Percentiles rank a stretch among this genome's conserved stretches.
Conservation (phyloP, 2,888 invertebrate species). For the Ornithoptera alexandrae region DNA sequence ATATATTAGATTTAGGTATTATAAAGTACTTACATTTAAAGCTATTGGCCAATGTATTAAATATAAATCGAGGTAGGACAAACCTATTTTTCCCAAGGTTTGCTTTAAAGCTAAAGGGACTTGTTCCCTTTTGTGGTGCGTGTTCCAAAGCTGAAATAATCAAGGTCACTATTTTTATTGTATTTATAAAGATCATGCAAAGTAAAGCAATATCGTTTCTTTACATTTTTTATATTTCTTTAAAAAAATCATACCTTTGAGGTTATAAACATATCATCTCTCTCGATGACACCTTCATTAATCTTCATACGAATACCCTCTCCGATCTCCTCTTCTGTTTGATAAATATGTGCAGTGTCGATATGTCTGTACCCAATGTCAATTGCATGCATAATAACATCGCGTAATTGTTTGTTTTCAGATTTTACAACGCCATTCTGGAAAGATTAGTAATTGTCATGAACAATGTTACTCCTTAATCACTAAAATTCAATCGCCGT, state of each 20-base stretch:
- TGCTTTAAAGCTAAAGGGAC: conserved; percentile 82
- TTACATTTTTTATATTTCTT: neutral
- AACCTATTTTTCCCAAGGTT: conserved; percentile 81
- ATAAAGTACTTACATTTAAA: conserved; percentile 66
- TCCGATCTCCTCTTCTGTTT: conserved; percentile 72
- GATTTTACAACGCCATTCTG: conserved; percentile 48
- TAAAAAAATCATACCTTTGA: conserved; percentile 67
- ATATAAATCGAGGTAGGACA: conserved; percentile 88
- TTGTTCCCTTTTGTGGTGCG: conserved; percentile 81
- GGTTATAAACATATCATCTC: conserved; percentile 76
- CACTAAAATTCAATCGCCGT: neutral
- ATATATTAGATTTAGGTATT: neutral
- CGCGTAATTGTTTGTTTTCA: conserved; percentile 45
- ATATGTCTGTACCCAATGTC: conserved; percentile 75
- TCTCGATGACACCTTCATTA: conserved; percentile 57
- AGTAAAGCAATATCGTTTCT: neutral
- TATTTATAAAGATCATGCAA: neutral
- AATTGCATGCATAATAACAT: conserved; percentile 65
- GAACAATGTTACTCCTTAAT: neutral
- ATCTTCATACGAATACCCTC: conserved; percentile 66
- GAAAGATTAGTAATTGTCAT: neutral
- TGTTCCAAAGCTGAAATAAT: conserved; percentile 65
- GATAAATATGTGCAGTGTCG: conserved; percentile 77
- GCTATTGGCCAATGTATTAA: conserved; percentile 92
- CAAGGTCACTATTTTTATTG: conserved; percentile 5